These are phyloP conservation scores for Neostethus bicornis DNA, from an alignment of 2,797 vertebrate genomes.

Conservation along the genomic window DNA sequence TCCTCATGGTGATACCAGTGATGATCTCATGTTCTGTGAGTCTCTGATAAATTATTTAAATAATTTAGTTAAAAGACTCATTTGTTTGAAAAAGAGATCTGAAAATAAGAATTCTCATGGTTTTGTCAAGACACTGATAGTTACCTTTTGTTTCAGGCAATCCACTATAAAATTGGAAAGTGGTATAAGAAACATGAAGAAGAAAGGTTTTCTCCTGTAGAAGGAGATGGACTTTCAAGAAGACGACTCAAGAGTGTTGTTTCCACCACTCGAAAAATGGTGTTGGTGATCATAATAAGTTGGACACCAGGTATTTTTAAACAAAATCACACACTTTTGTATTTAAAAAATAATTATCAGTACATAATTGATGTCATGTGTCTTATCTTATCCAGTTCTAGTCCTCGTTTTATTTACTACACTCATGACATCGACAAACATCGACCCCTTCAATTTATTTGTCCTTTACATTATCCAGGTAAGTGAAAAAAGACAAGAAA, in stretches of 20 bases:
- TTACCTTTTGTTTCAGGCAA: conserved; percentile 61
- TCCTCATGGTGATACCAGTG: conserved; percentile 72
- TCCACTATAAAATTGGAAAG: conserved; percentile 77
- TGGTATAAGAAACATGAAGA: conserved; percentile 65
- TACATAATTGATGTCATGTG: conserved; percentile 4
- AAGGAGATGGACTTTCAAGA: conserved; percentile 61
- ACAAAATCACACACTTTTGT: conserved; percentile 11
- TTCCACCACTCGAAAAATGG: conserved; percentile 73
- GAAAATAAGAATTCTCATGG: neutral
- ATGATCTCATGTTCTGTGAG: conserved; percentile 80
- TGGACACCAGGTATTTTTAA: conserved; percentile 80
- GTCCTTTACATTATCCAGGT: conserved; percentile 71
- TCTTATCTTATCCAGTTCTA: conserved; percentile 62
- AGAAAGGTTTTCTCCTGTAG: conserved; percentile 59
- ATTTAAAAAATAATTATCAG: neutral
- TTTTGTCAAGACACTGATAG: neutral
- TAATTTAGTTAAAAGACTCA: too few species aligned
- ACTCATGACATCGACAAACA: conserved; percentile 6
- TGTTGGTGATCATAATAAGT: conserved; percentile 82
- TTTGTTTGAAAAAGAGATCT: neutral
- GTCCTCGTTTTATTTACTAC: conserved; percentile 73
- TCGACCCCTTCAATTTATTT: conserved; percentile 58
- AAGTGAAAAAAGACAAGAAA: conserved; percentile 4
- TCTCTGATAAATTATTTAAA: neutral
- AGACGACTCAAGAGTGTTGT: conserved; percentile 46